Evolutionary conservation across 2,113 vertebrate genomes (phyloP).

Genomic region (Anolis sagrei): DNA sequence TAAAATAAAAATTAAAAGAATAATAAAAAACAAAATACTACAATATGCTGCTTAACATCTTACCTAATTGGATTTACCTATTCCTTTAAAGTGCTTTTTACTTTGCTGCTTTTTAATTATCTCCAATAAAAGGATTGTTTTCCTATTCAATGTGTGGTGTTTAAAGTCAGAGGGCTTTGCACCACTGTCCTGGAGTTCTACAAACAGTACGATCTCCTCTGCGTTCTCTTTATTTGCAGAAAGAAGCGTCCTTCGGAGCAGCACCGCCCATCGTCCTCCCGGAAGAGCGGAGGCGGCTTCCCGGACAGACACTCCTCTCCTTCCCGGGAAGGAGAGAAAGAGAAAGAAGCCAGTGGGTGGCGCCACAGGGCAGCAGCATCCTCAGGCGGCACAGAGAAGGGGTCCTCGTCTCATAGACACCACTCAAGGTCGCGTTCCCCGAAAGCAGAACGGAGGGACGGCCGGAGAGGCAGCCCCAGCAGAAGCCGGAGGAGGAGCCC

Average conservation of each 20-base stretch:
- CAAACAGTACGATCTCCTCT: no score
- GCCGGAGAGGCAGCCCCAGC: constrained; percentile 21
- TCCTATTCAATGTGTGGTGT: no score
- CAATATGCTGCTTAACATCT: no score
- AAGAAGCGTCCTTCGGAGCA: constrained; percentile 74
- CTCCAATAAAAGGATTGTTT: no score
- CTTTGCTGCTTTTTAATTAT: no score
- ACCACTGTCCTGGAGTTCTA: no score
- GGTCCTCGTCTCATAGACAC: constrained; percentile 57
- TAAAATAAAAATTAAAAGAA: no score
- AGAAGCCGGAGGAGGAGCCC: constrained; percentile 59
- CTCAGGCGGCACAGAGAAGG: constrained; percentile 48
- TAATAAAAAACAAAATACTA: no score
- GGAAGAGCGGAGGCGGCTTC: constrained; percentile 78
- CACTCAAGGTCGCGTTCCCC: constrained; percentile 28
- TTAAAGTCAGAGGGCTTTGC: no score
- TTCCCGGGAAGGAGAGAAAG: constrained; percentile 63
- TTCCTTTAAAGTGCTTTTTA: no score
- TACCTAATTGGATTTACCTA: no score
- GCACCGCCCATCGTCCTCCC: constrained; percentile 80
- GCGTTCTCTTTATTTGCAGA: not conserved
- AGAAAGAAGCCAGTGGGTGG: constrained; percentile 40
- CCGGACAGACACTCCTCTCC: constrained; percentile 77
- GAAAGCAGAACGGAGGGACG: not conserved
- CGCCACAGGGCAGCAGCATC: constrained; percentile 68